These are phyloP conservation scores for Lepidonotus clava DNA, from an alignment of 2,888 invertebrate species.

Conservation along the genomic window DNA sequence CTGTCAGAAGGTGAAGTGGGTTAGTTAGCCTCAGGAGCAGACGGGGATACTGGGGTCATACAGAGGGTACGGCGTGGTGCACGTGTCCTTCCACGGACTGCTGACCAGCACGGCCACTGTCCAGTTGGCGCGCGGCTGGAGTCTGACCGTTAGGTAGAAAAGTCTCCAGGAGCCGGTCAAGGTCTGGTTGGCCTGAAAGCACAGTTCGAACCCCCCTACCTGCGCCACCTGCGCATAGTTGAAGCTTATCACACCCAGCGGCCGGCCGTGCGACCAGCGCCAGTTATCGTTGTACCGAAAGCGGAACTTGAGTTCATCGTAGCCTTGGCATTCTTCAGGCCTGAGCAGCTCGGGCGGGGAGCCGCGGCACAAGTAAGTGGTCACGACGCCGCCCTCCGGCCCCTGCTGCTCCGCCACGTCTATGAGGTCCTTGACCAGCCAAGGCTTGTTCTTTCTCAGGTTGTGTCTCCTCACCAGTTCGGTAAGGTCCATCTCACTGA, in stretches of 20 bases:
- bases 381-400: not conserved
- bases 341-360: not conserved
- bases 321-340: not conserved
- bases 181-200: not conserved
- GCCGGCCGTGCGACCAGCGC: not conserved
- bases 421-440: not conserved
- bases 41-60: slow-evolving; percentile 30
- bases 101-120: slow-evolving; percentile 6
- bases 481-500: not conserved
- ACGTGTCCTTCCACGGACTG: slow-evolving; percentile 17
- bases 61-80: not conserved
- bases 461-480: not conserved
- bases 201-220: not conserved
- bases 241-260: not conserved
- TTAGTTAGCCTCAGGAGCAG: slow-evolving; percentile 13
- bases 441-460: not conserved
- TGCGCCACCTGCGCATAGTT: slow-evolving; percentile 10
- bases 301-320: not conserved
- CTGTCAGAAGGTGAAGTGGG: too few relatives aligned
- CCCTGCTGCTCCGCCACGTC: not conserved
- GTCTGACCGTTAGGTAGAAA: not conserved
- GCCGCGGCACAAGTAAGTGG: not conserved
- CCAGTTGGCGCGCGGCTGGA: slow-evolving; percentile 10
- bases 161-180: not conserved
- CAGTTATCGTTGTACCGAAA: slow-evolving; percentile 20